Evolutionary conservation across 2,113 vertebrate species (phyloP).

Genomic region (Peromyscus polionotus): DNA sequence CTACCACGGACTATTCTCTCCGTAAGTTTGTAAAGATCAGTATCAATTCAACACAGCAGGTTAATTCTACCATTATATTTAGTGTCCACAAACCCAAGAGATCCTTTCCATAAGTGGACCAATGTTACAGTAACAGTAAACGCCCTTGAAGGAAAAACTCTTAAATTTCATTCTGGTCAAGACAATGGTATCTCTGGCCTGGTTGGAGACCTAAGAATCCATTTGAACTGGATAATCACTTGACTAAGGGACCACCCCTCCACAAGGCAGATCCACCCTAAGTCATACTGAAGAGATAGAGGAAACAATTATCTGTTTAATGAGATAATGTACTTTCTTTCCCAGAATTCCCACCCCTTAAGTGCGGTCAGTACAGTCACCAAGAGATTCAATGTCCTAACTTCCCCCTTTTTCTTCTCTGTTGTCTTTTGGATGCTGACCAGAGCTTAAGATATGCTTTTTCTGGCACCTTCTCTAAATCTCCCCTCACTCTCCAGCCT

Average conservation of each 20-base stretch:
- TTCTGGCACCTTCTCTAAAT: background rate
- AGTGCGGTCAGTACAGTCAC: background rate
- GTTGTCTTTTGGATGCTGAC: background rate
- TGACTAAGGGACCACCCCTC: background rate
- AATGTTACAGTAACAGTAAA: background rate
- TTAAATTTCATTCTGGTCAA: background rate
- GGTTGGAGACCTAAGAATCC: background rate
- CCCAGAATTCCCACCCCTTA: background rate
- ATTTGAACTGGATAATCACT: background rate
- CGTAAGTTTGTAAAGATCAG: background rate
- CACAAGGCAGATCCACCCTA: background rate
- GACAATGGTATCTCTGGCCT: background rate
- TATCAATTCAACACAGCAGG: background rate
- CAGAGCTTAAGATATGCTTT: background rate
- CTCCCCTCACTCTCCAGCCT: background rate
- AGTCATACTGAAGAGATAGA: background rate
- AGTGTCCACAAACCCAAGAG: background rate
- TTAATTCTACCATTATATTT: background rate
- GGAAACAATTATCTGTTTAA: background rate
- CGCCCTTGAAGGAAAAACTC: background rate
- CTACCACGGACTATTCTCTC: background rate
- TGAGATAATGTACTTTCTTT: background rate
- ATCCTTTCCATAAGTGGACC: background rate
- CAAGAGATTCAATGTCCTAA: background rate
- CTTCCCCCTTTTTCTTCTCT: background rate